Percentiles rank a stretch among this genome's conserved stretches.
Evolutionary conservation across 2,113 vertebrate species (phyloP).

Genomic region (Phrynosoma blainvillii): DNA sequence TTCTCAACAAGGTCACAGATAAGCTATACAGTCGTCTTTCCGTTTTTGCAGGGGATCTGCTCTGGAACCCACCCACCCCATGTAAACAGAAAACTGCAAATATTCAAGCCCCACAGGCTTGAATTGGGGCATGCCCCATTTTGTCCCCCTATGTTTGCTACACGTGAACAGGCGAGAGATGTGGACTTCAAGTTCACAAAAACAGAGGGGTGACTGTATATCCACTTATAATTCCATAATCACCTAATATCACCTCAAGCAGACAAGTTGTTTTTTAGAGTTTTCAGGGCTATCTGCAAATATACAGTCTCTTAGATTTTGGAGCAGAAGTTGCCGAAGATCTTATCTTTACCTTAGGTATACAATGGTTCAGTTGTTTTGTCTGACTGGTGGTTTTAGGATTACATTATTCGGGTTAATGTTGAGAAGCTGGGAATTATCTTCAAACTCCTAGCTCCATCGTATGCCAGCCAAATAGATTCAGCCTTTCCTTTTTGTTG

Average conservation of each 20-base stretch:
- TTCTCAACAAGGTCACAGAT: neutral
- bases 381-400: conserved; percentile 42
- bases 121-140: no score
- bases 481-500: conserved; percentile 46
- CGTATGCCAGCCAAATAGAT: conserved; percentile 54
- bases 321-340: conserved; percentile 20
- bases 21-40: neutral
- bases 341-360: conserved; percentile 47
- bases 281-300: conserved; percentile 42
- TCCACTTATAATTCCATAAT: conserved; percentile 22
- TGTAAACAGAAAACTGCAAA: no score
- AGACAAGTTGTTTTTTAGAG: conserved; percentile 31
- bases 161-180: no score
- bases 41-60: no score
- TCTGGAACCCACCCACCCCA: no score
- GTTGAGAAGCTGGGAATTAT: conserved; percentile 55
- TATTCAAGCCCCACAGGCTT: no score
- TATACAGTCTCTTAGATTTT: conserved; percentile 26
- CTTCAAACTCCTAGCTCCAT: conserved; percentile 11
- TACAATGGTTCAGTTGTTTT: conserved; percentile 44
- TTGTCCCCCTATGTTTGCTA: no score
- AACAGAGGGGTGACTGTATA: no score
- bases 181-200: no score
- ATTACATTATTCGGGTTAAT: conserved; percentile 51
- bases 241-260: conserved; percentile 41